Evolutionary conservation across 2,113 vertebrate species (phyloP).

Genomic region (Anoura caudifer): DNA sequence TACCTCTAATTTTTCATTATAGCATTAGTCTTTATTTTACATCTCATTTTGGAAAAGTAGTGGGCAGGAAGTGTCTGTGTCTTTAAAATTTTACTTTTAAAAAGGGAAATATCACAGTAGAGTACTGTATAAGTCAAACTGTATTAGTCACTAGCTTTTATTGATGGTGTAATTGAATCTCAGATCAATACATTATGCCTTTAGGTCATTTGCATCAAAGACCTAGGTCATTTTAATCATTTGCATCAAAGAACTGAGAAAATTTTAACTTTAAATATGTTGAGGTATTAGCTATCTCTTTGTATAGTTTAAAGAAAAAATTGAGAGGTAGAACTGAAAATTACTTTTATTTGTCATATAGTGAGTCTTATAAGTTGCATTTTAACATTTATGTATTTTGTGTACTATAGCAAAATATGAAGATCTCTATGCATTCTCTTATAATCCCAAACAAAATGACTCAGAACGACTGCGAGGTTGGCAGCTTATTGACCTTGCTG

Average conservation of each 20-base stretch:
- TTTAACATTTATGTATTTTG: conserved; percentile 33
- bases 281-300: neutral
- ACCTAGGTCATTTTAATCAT: neutral
- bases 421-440: conserved; percentile 97
- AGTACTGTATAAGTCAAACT: neutral
- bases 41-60: neutral
- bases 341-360: neutral
- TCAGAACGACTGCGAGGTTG: conserved; percentile 91
- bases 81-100: conserved; percentile 45
- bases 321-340: neutral
- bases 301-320: conserved; percentile 58
- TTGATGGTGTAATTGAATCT: neutral
- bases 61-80: neutral
- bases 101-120: neutral
- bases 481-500: conserved; percentile 90
- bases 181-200: neutral
- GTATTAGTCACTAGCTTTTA: neutral
- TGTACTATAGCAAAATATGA: conserved; percentile 85
- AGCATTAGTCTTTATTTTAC: neutral
- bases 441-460: conserved; percentile 97
- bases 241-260: conserved; percentile 22
- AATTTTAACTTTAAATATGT: neutral
- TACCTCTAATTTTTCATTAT: neutral
- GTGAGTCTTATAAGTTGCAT: neutral
- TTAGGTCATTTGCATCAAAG: neutral